A percentile compares a stretch with the other conserved stretches of the same genome.
phyloP scores from a whole-genome alignment of 1,140 invertebrate genomes.

The Bacillus rossius region DNA sequence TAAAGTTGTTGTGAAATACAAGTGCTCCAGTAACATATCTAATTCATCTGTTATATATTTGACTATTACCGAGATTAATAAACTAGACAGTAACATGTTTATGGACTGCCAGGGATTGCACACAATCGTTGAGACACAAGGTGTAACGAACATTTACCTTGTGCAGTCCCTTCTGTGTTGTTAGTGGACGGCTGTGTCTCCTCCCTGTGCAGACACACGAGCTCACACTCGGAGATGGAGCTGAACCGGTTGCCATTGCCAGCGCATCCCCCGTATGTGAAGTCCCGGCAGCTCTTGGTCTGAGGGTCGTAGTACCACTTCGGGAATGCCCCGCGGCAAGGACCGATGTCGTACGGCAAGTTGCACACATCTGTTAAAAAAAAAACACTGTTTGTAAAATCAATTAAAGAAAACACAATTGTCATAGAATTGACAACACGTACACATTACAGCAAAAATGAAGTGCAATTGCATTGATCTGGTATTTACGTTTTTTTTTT shows the following conservation, averaged over 20 bases:
- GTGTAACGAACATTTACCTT: constrained; percentile 18
- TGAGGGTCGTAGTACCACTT: constrained; percentile 64
- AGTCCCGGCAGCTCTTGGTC: constrained; percentile 55
- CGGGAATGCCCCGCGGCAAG: constrained; percentile 53
- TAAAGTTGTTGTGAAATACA: background rate
- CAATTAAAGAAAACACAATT: too few species aligned
- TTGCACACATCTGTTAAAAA: constrained; percentile 51
- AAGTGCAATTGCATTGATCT: too few species aligned
- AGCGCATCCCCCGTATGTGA: constrained; percentile 78
- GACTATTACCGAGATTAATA: background rate
- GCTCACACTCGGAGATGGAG: constrained; percentile 60
- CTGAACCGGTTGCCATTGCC: constrained; percentile 83
- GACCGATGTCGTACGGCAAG: constrained; percentile 55
- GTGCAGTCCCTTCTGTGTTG: constrained; percentile 36
- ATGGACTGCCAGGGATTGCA: too few species aligned
- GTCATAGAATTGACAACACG: too few species aligned
- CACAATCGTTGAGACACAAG: too few species aligned
- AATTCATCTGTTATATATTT: background rate
- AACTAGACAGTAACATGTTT: too few species aligned
- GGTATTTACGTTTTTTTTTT: too few species aligned
- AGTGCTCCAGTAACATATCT: background rate
- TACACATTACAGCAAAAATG: too few species aligned
- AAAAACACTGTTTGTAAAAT: too few species aligned
- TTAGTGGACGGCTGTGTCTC: constrained; percentile 43
- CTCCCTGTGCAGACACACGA: constrained; percentile 51